Conservation (phyloP, 2,797 vertebrate species). For the Tauraco hartlaubi region DNA sequence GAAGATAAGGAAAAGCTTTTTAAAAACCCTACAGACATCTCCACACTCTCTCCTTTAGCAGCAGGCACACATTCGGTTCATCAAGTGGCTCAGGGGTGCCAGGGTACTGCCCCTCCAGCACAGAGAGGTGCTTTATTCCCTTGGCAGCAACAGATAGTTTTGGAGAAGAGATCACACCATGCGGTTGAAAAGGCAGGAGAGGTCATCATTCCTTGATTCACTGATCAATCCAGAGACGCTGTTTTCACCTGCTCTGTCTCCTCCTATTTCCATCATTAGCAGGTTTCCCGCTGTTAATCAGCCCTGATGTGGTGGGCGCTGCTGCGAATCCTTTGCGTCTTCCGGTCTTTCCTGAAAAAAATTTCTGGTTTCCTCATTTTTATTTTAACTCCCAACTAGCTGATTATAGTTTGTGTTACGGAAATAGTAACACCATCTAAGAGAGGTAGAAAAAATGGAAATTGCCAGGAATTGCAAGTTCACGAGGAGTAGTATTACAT, state of each 20-base stretch:
- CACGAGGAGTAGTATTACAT: background rate
- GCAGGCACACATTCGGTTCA: rapidly evolving
- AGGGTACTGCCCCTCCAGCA: background rate
- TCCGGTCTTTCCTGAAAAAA: background rate
- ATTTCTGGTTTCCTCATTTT: background rate
- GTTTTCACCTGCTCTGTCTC: conserved; percentile 2
- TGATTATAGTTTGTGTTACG: background rate
- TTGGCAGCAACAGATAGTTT: background rate
- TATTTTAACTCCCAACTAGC: background rate
- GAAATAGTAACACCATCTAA: background rate
- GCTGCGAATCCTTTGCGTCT: background rate
- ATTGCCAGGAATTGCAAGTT: background rate
- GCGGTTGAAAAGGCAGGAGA: rapidly evolving
- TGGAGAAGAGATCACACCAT: background rate
- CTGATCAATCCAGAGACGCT: background rate
- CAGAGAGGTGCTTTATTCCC: background rate
- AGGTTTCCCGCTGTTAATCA: background rate
- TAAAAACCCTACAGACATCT: background rate
- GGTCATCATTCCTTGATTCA: background rate
- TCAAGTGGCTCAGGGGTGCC: background rate
- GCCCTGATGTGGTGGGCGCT: background rate
- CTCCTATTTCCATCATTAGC: background rate
- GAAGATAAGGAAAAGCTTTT: background rate
- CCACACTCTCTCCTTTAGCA: background rate
- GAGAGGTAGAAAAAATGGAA: background rate